Base-by-base conservation (phyloP, 2,797 vertebrate species). In the Mormyrus hasselquistii region DNA sequence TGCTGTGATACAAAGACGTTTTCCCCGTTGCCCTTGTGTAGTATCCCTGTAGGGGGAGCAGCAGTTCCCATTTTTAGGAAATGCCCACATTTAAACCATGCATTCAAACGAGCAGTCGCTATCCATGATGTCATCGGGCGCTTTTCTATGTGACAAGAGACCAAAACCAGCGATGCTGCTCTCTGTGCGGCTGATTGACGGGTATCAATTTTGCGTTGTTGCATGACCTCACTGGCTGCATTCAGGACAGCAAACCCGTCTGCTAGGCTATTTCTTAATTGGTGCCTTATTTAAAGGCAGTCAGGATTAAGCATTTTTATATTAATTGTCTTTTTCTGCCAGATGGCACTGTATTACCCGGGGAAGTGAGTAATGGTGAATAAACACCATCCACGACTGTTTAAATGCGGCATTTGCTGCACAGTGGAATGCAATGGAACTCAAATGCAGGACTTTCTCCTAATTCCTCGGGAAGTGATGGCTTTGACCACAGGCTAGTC, bases 21-120 rank as follows among this genome's bases (percentile, higher is more conserved):
- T 92, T 98, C 97, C 82, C 97, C 97, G 0, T 95, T 97, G 91
- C 97, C 97, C 93, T 98, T 98, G 93, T 98, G 97, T 83, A 98
- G 93, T 92, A 97, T 97, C 89, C 97, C 97, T 98, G 92, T 2
- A 49, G 55, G 22, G 41, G 25, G 34, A 10, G 88, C 19, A n/a
- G 34, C 50, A 7, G 69, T 5, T 4, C 69, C 34, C 2, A 2
- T 14, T 41, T 38, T 41, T 55, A 83, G 53, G 22, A 52, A 83
- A 83, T 4, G 69, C 12, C 3, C 38, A 2, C 14, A 19, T 34
- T 47, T n/a, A 4, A 7, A 41, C 19, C 38, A 19, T 7, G 69
- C 52, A 16, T n/a, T 34, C 52, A 59, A 49, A 44, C 87, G 16
- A 9, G 52, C 12, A 29, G 34, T 14, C 14, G 14, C 12, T 19